phyloP scores from a whole-genome alignment of 2,888 invertebrate species.

The Drosophila mettleri region DNA sequence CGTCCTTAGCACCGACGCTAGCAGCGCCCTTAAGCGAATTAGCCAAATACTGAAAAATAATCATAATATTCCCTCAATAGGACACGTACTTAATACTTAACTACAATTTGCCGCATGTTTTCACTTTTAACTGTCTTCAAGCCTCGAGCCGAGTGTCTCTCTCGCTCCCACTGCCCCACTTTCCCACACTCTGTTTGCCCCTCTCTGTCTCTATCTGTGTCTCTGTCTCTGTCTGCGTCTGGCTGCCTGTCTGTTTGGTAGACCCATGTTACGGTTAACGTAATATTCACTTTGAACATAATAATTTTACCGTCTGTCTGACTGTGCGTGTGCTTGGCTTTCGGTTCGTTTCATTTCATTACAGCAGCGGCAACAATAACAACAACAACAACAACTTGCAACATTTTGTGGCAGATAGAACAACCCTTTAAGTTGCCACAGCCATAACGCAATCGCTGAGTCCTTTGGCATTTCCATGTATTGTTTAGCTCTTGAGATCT shows the following conservation, averaged over 20 bases:
- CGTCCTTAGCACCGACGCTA: no score
- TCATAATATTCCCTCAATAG: conserved; percentile 9
- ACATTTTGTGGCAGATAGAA: conserved; percentile 41
- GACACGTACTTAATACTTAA: conserved; percentile 12
- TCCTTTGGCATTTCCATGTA: conserved; percentile 29
- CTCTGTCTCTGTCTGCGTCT: conserved; percentile 1
- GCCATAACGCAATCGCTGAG: neutral
- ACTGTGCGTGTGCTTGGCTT: conserved; percentile 10
- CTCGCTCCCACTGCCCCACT: neutral
- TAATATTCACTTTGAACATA: conserved; percentile 70
- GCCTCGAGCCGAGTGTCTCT: conserved; percentile 3
- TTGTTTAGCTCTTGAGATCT: conserved; percentile 27
- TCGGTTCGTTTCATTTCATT: conserved; percentile 2
- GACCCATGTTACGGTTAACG: conserved; percentile 66
- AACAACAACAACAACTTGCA: conserved; percentile 14
- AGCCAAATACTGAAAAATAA: conserved; percentile 9
- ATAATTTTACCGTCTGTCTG: conserved; percentile 45
- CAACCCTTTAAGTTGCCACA: conserved; percentile 33
- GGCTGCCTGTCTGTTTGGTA: conserved; percentile 5
- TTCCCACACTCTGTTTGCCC: neutral
- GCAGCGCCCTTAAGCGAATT: conserved; percentile 7
- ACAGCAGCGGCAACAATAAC: neutral
- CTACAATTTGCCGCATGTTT: conserved; percentile 24
- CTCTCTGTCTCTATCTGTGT: neutral
- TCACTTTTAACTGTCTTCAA: conserved; percentile 30